Evolutionary conservation across 2,888 invertebrate genomes (phyloP).

Genomic region (Clusia tigrina): DNA sequence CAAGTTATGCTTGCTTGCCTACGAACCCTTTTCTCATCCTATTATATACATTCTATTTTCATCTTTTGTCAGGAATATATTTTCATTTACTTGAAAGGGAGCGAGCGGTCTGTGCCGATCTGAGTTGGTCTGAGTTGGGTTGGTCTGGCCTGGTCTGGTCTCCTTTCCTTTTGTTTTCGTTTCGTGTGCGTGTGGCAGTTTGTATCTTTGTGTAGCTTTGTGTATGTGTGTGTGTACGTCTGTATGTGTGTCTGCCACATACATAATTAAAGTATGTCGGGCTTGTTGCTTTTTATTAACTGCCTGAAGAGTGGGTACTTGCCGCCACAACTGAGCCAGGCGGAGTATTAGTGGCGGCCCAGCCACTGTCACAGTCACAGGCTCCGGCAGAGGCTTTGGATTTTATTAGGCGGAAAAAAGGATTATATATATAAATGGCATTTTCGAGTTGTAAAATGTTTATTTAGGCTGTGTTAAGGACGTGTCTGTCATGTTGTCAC

Average conservation of each 20-base stretch:
- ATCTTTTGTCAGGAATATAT: no score
- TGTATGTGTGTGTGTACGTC: constrained; percentile 1
- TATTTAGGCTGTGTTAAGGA: constrained; percentile 41
- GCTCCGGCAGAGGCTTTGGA: constrained; percentile 37
- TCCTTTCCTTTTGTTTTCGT: not conserved
- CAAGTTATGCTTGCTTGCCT: no score
- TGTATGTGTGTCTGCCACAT: constrained; percentile 33
- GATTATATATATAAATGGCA: constrained; percentile 50
- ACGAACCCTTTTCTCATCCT: no score
- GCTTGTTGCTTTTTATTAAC: constrained; percentile 45
- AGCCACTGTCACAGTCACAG: not conserved
- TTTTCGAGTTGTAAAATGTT: constrained; percentile 51
- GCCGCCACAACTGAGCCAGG: not conserved
- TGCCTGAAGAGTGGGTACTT: constrained; percentile 37
- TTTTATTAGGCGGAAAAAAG: constrained; percentile 50
- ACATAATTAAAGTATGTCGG: constrained; percentile 48
- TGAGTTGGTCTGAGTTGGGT: no score
- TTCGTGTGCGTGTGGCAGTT: not conserved
- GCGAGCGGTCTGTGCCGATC: no score
- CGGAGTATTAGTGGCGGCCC: not conserved
- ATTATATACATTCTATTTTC: no score
- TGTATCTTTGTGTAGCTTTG: not conserved
- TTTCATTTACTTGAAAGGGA: no score
- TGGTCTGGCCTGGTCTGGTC: no score
- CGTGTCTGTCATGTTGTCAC: constrained; percentile 9